Evolutionary conservation across 92 coral and sea anemone genomes (phyloP).

Genomic region (Chrysogorgia sp.): DNA sequence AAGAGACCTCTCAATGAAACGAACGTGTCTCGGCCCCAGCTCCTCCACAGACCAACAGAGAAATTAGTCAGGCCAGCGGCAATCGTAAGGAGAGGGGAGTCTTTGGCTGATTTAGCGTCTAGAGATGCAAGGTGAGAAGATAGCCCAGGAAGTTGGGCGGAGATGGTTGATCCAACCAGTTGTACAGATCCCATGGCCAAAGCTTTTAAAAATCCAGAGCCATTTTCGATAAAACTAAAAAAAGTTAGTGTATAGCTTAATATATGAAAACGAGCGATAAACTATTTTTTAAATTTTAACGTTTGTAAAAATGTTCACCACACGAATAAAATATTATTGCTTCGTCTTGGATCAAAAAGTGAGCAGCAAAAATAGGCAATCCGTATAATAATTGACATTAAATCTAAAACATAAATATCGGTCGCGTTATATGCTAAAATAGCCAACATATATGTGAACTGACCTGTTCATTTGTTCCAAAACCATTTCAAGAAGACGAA

Average conservation of each 20-base stretch:
- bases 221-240: constrained; percentile 76
- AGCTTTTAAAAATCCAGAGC: constrained; percentile 75
- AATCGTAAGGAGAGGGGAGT: constrained; percentile 77
- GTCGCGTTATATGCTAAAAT: too few species aligned
- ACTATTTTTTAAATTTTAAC: too few species aligned
- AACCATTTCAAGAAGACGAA: constrained; percentile 69
- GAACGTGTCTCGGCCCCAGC: constrained; percentile 98
- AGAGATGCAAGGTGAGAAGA: constrained; percentile 73
- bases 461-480: constrained; percentile 85
- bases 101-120: constrained; percentile 61
- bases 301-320: too few species aligned
- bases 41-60: constrained; percentile 92
- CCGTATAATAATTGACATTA: too few species aligned
- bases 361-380: too few species aligned
- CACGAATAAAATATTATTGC: too few species aligned
- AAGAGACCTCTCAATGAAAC: constrained; percentile 89
- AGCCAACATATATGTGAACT: too few species aligned
- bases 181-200: constrained; percentile 91
- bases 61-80: constrained; percentile 97
- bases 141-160: constrained; percentile 80
- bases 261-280: too few species aligned
- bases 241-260: too few species aligned
- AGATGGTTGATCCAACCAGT: constrained; percentile 72
- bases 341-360: too few species aligned
- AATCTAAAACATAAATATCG: too few species aligned